These are phyloP conservation scores for Chrysomallon squamiferum DNA, from an alignment of 1,140 invertebrate genomes.

Conservation along the genomic window DNA sequence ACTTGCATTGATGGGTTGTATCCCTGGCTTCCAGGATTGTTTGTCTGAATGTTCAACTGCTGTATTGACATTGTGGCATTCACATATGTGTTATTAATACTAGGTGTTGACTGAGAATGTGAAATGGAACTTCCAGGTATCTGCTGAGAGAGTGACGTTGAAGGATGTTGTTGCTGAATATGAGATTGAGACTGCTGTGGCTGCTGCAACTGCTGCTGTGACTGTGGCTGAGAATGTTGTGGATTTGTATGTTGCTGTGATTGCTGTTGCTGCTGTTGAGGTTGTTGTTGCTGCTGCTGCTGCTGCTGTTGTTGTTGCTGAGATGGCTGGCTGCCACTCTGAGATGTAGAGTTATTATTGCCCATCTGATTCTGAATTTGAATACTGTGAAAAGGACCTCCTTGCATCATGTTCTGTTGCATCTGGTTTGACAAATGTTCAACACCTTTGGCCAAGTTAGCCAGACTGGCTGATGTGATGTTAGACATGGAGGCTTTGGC, in stretches of 20 bases:
- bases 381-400: constrained; percentile 63
- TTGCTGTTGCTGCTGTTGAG: constrained; percentile 10
- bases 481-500: constrained; percentile 53
- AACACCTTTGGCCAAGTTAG: constrained; percentile 62
- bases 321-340: neutral
- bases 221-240: constrained; percentile 16
- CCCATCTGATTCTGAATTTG: constrained; percentile 55
- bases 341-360: constrained; percentile 9
- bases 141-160: constrained; percentile 8
- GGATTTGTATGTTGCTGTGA: constrained; percentile 23
- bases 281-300: constrained; percentile 26
- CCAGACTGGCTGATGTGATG: constrained; percentile 61
- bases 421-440: constrained; percentile 62
- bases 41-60: constrained; percentile 66
- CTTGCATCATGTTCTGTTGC: constrained; percentile 64
- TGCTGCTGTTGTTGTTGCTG: constrained; percentile 6
- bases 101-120: constrained; percentile 54
- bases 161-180: constrained; percentile 19
- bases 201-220: constrained; percentile 2
- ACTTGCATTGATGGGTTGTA: constrained; percentile 49
- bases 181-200: constrained; percentile 9
- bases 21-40: constrained; percentile 25
- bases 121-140: constrained; percentile 5
- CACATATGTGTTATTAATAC: constrained; percentile 67
- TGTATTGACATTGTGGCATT: constrained; percentile 68